Base-by-base conservation (phyloP, 2,888 invertebrate species). In the Diarsia rubi region DNA sequence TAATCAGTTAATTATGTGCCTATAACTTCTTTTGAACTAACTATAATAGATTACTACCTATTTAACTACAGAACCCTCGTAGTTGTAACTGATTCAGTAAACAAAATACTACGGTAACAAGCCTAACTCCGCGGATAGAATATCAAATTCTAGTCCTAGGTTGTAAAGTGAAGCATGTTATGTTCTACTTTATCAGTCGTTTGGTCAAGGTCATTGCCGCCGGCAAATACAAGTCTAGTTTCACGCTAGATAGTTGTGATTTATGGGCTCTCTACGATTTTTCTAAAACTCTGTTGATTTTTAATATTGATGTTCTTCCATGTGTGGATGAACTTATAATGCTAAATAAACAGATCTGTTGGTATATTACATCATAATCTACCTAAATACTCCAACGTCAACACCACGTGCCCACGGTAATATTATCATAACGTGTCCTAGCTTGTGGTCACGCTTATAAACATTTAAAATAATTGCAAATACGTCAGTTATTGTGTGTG, bases 161-260 rank as follows among this genome's bases (percentile, higher is more conserved):
- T 59, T 71, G 42, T 44, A 64, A 31, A 76, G 54, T 78, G 78
- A 62, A 70, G 54, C 49, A 82, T 74, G 78, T 57, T 52, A 70
- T 74, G 78, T 59, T 59, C 78, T 73, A 80, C 64, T 71, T 81
- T 76, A 81, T 80, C 63, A 75, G 78, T 45, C 27, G 67, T 24
- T 64, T 60, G 77, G 79, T 64, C 82, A 80, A 80, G 82, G 82
- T 81, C 71, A 80, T n/a, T 52, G 69, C 60, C 54, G 49, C 45
- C 60, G 59, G 68, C 49, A 47, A 63, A 69, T 65, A 75, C 60
- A 81, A 69, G 47, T 75, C 64, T 65, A 65, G 59, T 42, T 66
- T 52, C 11, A 60, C 60, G 65, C 42, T 72, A 65, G 45, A 72
- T 24, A 24, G 16, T 14, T 60, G 54, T 54, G 24, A 57, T 70